Conservation (phyloP, 2,888 invertebrate species). For the Pediacus dermestoides region DNA sequence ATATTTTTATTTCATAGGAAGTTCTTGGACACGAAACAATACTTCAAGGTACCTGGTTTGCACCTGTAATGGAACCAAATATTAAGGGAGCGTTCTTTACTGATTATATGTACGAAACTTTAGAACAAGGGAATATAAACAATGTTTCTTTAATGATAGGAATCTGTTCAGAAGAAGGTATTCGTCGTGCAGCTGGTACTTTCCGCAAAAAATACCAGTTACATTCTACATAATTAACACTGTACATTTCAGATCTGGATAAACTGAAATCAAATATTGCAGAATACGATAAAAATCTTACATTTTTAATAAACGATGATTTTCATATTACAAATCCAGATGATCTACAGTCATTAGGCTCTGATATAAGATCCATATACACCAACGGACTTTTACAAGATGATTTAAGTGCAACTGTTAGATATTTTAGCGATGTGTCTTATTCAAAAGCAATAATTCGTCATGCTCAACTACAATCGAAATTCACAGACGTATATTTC, state of each 20-base stretch:
- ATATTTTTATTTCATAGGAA: no score
- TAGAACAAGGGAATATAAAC: slow-evolving; percentile 19
- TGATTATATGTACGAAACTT: slow-evolving; percentile 18
- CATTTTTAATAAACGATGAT: slow-evolving; percentile 10
- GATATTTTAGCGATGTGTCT: slow-evolving; percentile 29
- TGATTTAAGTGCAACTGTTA: slow-evolving; percentile 12
- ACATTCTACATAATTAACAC: no score
- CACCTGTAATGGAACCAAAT: slow-evolving; percentile 23
- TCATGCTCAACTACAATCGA: slow-evolving; percentile 27
- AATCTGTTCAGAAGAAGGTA: slow-evolving; percentile 22
- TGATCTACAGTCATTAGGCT: slow-evolving; percentile 13
- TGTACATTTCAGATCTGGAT: background rate
- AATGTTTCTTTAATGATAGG: slow-evolving; percentile 25
- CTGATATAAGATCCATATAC: slow-evolving; percentile 11
- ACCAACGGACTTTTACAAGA: slow-evolving; percentile 10
- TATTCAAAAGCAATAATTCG: slow-evolving; percentile 28
- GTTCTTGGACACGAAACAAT: slow-evolving; percentile 12
- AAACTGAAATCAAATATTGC: background rate
- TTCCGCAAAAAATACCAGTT: no score
- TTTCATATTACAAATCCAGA: slow-evolving; percentile 21
- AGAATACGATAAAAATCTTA: background rate
- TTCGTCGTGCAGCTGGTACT: slow-evolving; percentile 15
- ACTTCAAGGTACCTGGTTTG: slow-evolving; percentile 15
- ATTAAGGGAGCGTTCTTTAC: slow-evolving; percentile 23
- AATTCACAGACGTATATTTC: slow-evolving; percentile 25